Evolutionary conservation across 2,113 vertebrate genomes (phyloP).

Genomic region (Sclerurus mexicanus): DNA sequence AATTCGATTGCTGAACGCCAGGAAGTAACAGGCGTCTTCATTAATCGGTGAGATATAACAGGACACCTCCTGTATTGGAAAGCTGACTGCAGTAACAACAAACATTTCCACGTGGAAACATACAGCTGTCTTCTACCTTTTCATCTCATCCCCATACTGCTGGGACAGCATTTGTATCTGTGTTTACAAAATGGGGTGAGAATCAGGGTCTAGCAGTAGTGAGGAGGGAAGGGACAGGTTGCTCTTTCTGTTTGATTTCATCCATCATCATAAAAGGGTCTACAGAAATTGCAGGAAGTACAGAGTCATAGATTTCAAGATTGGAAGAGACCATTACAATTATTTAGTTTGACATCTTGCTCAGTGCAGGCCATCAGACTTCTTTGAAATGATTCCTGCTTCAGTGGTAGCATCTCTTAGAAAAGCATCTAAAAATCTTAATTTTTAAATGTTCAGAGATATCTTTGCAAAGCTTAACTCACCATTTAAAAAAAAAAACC

Average conservation of each 20-base stretch:
- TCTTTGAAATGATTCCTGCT: background rate
- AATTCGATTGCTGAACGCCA: background rate
- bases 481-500: background rate
- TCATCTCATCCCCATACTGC: background rate
- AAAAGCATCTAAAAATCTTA: background rate
- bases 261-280: background rate
- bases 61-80: background rate
- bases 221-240: background rate
- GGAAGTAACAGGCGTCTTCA: background rate
- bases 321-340: background rate
- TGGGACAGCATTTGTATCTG: background rate
- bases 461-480: background rate
- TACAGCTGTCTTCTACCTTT: background rate
- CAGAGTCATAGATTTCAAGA: background rate
- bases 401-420: background rate
- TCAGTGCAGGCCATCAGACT: background rate
- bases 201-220: background rate
- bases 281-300: background rate
- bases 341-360: slow-evolving; percentile 15
- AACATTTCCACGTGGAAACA: background rate
- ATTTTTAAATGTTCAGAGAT: background rate
- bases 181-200: background rate
- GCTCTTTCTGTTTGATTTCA: background rate
- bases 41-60: background rate
- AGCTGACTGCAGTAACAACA: background rate